Evolutionary conservation across 2,797 vertebrate species (phyloP), one percentile per base, ranked within the genome.

Genomic region (Staurois parvus): DNA sequence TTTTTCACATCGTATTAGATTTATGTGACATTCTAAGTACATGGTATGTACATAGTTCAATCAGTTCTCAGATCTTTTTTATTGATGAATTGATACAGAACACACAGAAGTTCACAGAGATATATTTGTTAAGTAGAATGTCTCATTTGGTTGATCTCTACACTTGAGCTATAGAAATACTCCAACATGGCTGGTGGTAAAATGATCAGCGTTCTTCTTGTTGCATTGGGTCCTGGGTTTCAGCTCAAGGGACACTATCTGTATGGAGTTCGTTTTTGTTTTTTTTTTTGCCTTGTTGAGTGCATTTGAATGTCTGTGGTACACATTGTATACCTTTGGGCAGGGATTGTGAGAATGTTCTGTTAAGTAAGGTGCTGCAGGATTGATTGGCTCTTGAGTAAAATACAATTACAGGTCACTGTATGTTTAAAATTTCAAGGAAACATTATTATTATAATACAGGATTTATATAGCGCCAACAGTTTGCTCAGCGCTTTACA

Each of bases 21-120:
- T 59, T 59, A 59, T 59, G 52, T 59, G 52, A 59, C 52, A 59
- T 59, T 59, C 52, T 59, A 59, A 59, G 52, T 59, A 59, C n/a
- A 59, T 24, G 52, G 21, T 59, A 24, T 59, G 52, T 59, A 59
- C 52, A 59, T 9, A 24, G 52, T 59, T 59, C 52, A 59, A 59
- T 59, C 19, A 59, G 21, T 24, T 59, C 19, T 56, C 48, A 56
- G 48, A 56, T 56, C 52, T 24, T 59, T 59, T 59, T 59, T 21
- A 68, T 32, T 68, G 28, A 68, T 29, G 32, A 17, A 68, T 30
- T 30, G 28, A 29, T 68, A 32, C 17, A 32, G 26, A 68, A 4
- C 30, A 32, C 28, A 68, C 66, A 68, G 28, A 29, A 68, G 28
- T 68, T 13, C 7, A 68, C 29, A 29, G 19, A 68, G 12, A 21